Conservation (phyloP, 2,888 invertebrate species). For the Parnassius glacialis region DNA sequence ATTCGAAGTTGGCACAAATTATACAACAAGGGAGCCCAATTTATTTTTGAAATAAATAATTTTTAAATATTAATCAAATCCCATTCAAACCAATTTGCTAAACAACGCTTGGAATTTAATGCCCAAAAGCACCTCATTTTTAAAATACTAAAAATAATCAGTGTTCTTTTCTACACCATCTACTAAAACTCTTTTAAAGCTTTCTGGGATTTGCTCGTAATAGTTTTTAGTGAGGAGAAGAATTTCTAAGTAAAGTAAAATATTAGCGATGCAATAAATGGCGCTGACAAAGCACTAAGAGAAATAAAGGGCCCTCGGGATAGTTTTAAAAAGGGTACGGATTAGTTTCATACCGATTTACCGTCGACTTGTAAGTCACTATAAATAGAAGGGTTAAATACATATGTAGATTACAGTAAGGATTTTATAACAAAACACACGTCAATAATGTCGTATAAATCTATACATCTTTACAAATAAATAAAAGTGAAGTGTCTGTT, state of each 20-base stretch:
- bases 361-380: too few relatives aligned
- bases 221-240: too few relatives aligned
- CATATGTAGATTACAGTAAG: too few relatives aligned
- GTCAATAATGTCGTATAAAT: neutral
- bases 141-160: constrained; percentile 42
- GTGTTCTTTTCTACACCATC: constrained; percentile 32
- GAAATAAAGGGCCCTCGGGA: neutral
- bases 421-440: too few relatives aligned
- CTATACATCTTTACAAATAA: too few relatives aligned
- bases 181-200: constrained; percentile 37
- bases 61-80: constrained; percentile 68
- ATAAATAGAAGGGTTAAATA: too few relatives aligned
- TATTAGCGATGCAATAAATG: neutral
- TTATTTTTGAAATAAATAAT: constrained; percentile 57
- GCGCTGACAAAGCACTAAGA: neutral
- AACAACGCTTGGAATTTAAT: constrained; percentile 54
- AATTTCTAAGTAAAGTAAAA: neutral
- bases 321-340: neutral
- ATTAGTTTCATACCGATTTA: neutral
- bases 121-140: constrained; percentile 66
- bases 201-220: too few relatives aligned
- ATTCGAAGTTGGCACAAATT: constrained; percentile 67
- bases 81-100: constrained; percentile 54
- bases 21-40: constrained; percentile 56
- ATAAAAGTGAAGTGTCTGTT: too few relatives aligned